Evolutionary conservation across 2,797 vertebrate species (phyloP), one percentile per base, ranked within the genome.

Genomic region (Poeciliopsis gracilis): DNA sequence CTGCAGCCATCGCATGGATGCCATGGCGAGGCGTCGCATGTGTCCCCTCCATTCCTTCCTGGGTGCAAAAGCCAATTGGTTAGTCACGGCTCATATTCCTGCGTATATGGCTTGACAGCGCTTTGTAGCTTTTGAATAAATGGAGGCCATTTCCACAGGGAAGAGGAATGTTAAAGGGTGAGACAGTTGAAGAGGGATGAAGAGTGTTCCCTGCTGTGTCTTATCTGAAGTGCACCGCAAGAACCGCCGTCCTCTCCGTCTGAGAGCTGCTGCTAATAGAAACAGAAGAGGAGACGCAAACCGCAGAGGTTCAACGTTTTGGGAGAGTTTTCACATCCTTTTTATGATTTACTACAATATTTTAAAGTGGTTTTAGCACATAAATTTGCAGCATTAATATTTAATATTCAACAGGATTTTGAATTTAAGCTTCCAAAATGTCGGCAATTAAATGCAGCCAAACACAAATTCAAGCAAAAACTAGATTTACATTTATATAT

Each of bases 191-290:
- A 88, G 82, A 86, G 80, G 82, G 87, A 91, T 89, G 91, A 90
- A 87, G 89, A 82, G 88, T 76, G 84, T 77, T 89, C 84, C 88
- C 89, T 78, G 91, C 85, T 93, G 92, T 53, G 90, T 83, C 88
- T 91, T 92, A 90, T 93, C 89, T 93, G 78, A 90, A 89, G 86
- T 83, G 88, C 89, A 83, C 90, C 67, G 81, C 76, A 86, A 88
- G 86, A 88, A 85, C 87, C 46, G 8, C 70, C 83, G 77, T 84
- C 82, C 77, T 82, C 77, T 89, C 76, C 71, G 75, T 84, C 75
- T 85, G 86, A 88, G 86, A 89, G 74, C 45, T 67, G 49, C 84
- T 79, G 77, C 84, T 88, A 82, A 84, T 72, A 59, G 67, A 83
- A 63, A 55, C 45, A 80, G 82, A 82, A 72, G 43, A 78, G 69